A percentile compares a stretch with the other conserved stretches of the same genome.
These are phyloP conservation scores for Limnephilus rhombicus DNA, from an alignment of 2,888 invertebrate genomes.

Conservation along the genomic window DNA sequence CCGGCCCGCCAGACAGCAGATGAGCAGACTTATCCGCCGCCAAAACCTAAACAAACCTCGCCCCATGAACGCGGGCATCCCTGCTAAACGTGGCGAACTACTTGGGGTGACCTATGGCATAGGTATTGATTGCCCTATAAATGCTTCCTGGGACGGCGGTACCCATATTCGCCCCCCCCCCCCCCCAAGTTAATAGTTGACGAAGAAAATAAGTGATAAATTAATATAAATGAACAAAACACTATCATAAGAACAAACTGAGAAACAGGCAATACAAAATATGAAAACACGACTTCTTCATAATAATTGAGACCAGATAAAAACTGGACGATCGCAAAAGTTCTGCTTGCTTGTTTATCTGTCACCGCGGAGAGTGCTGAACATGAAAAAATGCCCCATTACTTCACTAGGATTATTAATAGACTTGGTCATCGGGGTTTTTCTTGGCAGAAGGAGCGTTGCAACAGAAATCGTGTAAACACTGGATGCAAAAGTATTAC, in stretches of 20 bases:
- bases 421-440: slow-evolving; percentile 53
- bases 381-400: slow-evolving; percentile 44
- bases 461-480: not conserved
- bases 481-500: not conserved
- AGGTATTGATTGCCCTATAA: no score
- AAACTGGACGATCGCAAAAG: not conserved
- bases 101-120: no score
- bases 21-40: no score
- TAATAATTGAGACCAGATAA: not conserved
- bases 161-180: no score
- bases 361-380: not conserved
- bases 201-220: not conserved
- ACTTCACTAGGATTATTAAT: slow-evolving; percentile 40
- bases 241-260: not conserved
- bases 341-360: slow-evolving; percentile 25
- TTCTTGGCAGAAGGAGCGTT: slow-evolving; percentile 47
- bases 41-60: no score
- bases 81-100: no score
- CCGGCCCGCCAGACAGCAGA: no score
- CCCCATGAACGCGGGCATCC: no score
- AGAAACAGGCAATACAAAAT: not conserved
- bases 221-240: not conserved
- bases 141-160: no score
- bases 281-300: not conserved
- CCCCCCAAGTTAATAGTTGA: no score